phyloP scores from a whole-genome alignment of 2,888 invertebrate species.

The Eustalomyia histrio region DNA sequence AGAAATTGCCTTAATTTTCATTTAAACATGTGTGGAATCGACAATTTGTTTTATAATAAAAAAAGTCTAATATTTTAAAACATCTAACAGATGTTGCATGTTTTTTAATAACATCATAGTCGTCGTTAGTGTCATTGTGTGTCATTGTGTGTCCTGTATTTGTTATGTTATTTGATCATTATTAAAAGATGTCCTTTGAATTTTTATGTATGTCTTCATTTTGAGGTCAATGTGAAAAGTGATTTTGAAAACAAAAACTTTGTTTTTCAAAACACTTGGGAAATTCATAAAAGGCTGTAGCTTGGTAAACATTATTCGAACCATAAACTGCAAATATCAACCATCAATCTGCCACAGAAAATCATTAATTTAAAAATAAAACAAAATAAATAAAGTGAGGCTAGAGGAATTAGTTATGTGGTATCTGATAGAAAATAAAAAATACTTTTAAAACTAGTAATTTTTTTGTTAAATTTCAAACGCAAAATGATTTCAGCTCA shows the following conservation, averaged over 20 bases:
- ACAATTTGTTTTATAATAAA: conserved; percentile 59
- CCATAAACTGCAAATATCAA: conserved; percentile 41
- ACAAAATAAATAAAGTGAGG: neutral
- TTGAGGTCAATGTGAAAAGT: conserved; percentile 35
- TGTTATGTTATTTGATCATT: conserved; percentile 53
- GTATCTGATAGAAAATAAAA: no score
- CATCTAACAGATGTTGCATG: conserved; percentile 57
- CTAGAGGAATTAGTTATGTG: neutral
- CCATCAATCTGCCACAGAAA: conserved; percentile 28
- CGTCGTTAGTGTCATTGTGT: conserved; percentile 36
- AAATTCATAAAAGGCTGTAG: conserved; percentile 42
- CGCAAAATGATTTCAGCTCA: no score
- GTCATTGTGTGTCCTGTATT: conserved; percentile 10
- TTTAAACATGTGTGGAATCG: conserved; percentile 67
- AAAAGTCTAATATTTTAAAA: conserved; percentile 36
- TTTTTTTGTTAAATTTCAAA: no score
- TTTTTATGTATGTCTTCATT: conserved; percentile 52
- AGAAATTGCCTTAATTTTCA: conserved; percentile 68
- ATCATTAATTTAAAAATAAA: conserved; percentile 20
- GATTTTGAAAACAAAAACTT: conserved; percentile 18
- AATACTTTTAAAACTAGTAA: no score
- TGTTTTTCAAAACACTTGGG: conserved; percentile 51
- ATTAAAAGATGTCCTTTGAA: conserved; percentile 65
- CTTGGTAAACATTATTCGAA: conserved; percentile 30
- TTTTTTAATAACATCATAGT: conserved; percentile 59